phyloP scores from a whole-genome alignment of 2,113 vertebrate species.

The Sminthopsis crassicaudata region DNA sequence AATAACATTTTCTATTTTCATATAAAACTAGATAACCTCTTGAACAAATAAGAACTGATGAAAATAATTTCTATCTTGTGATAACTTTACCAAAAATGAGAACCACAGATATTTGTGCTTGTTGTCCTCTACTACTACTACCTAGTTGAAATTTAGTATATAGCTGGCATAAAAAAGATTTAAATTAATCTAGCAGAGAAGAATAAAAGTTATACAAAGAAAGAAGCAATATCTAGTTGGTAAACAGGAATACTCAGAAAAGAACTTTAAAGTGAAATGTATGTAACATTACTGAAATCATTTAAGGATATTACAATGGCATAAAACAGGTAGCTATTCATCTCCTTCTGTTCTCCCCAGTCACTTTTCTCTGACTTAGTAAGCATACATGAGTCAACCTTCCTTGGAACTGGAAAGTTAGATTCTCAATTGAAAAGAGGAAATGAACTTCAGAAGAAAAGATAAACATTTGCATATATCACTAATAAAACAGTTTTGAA shows the following conservation, averaged over 20 bases:
- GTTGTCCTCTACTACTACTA: conserved; percentile 43
- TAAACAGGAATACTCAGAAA: conserved; percentile 55
- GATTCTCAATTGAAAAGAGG: not conserved
- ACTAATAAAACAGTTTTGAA: conserved; percentile 3
- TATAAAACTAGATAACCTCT: not conserved
- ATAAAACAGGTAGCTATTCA: conserved; percentile 5
- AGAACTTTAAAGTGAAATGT: conserved; percentile 42
- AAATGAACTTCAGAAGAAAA: conserved; percentile 46
- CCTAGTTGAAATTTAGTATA: conserved; percentile 45
- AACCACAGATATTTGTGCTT: conserved; percentile 3
- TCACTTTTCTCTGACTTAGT: conserved; percentile 39
- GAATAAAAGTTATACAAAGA: conserved; percentile 50
- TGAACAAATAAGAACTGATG: conserved; percentile 14
- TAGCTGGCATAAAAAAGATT: conserved; percentile 19
- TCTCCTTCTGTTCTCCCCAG: conserved; percentile 8
- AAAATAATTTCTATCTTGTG: not conserved
- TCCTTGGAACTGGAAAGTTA: no score
- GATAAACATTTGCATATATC: conserved; percentile 25
- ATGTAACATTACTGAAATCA: not conserved
- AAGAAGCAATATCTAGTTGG: conserved; percentile 54
- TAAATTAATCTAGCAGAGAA: conserved; percentile 51
- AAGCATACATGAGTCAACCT: conserved; percentile 33
- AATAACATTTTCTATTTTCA: conserved; percentile 25
- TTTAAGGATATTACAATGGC: conserved; percentile 9
- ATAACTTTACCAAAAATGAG: conserved; percentile 19